Percentiles rank a stretch among this genome's conserved stretches.
Evolutionary conservation across 1,140 invertebrate species (phyloP).

Genomic region (Whitmania pigra): DNA sequence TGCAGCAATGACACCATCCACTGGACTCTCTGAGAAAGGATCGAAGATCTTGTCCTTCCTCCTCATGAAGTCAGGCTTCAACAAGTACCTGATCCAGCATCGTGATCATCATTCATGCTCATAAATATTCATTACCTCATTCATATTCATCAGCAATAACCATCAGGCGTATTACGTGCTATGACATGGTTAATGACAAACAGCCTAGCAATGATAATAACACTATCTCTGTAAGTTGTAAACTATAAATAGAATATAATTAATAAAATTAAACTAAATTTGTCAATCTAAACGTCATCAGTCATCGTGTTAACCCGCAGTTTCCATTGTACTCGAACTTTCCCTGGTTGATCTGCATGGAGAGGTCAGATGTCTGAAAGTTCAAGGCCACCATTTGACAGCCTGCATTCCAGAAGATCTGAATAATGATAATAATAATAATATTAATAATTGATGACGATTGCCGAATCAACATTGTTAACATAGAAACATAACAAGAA

Average conservation of each 20-base stretch:
- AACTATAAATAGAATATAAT: too few species aligned
- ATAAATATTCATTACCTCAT: slow-evolving; percentile 96
- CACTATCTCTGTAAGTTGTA: too few species aligned
- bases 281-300: background rate
- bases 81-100: slow-evolving; percentile 59
- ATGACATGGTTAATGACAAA: too few species aligned
- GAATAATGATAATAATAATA: slow-evolving; percentile 1
- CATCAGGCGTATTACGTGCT: too few species aligned
- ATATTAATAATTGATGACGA: slow-evolving; percentile 22
- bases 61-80: slow-evolving; percentile 99
- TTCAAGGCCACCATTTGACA: slow-evolving; percentile 99
- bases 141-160: too few species aligned
- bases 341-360: slow-evolving; percentile 98
- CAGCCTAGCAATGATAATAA: background rate
- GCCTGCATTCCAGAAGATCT: slow-evolving; percentile 96
- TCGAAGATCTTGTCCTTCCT: slow-evolving; percentile 89
- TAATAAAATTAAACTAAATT: too few species aligned
- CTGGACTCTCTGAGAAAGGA: slow-evolving; percentile 95
- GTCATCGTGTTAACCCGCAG: slow-evolving; percentile 54
- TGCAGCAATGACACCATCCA: slow-evolving; percentile 97
- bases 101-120: slow-evolving; percentile 70
- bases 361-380: slow-evolving; percentile 96
- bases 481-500: background rate
- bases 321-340: slow-evolving; percentile 99
- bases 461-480: background rate